Evolutionary conservation across 2,113 vertebrate genomes (phyloP).

Genomic region (Actinemys pallida): DNA sequence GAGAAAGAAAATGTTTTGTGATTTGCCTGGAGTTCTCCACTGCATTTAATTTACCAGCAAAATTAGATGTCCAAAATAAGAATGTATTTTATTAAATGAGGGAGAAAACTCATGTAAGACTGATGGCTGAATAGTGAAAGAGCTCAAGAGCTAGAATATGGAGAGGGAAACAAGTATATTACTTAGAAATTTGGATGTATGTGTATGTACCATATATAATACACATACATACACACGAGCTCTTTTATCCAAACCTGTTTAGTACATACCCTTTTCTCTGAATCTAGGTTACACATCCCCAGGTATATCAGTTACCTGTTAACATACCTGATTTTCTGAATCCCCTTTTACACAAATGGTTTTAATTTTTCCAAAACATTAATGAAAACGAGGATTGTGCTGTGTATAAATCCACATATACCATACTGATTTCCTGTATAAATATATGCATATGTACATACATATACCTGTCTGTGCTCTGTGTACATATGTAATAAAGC

Average conservation of each 20-base stretch:
- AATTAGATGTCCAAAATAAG: background rate
- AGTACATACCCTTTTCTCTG: background rate
- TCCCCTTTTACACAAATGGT: background rate
- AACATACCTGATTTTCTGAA: constrained; percentile 14
- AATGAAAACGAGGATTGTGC: rapidly evolving
- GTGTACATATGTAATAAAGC: background rate
- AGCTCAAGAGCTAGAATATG: background rate
- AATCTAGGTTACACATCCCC: constrained; percentile 35
- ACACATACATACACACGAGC: rapidly evolving
- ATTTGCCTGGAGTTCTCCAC: background rate
- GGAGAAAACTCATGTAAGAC: rapidly evolving
- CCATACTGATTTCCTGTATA: background rate
- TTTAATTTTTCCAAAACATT: background rate
- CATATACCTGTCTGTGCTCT: background rate
- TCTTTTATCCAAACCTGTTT: rapidly evolving
- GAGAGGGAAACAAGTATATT: rapidly evolving
- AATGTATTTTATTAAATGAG: background rate
- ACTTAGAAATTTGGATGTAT: rapidly evolving
- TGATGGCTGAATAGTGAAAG: background rate
- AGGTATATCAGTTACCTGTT: background rate
- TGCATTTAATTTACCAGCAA: background rate
- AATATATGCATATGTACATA: background rate
- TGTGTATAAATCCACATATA: background rate
- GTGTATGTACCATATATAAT: rapidly evolving
- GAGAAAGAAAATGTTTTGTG: rapidly evolving